A percentile compares a stretch with the other conserved stretches of the same genome.
These are phyloP conservation scores for Apotomis turbidana DNA, from an alignment of 2,888 invertebrate species.

Conservation along the genomic window DNA sequence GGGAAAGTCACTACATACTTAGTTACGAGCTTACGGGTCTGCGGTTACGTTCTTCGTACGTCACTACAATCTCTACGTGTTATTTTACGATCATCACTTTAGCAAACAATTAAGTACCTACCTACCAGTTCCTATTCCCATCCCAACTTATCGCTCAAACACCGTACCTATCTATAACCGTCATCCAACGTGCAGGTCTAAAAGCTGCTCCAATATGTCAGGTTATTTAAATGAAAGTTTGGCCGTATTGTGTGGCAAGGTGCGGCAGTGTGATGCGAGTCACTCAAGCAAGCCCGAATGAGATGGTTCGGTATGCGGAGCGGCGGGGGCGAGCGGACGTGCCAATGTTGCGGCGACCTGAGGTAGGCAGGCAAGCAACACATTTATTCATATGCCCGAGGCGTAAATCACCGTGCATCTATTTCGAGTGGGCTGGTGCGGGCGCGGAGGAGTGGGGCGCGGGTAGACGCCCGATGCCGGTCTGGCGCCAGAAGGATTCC, in stretches of 20 bases:
- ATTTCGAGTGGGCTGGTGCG: constrained; percentile 76
- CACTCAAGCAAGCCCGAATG: constrained; percentile 27
- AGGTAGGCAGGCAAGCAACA: constrained; percentile 77
- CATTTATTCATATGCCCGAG: constrained; percentile 81
- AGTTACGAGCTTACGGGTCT: no score
- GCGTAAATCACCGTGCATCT: constrained; percentile 83
- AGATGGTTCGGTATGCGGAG: constrained; percentile 66
- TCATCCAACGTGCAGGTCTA: constrained; percentile 14
- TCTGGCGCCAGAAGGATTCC: constrained; percentile 85
- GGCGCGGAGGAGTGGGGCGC: constrained; percentile 68
- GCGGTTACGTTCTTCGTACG: no score
- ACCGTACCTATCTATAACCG: not conserved
- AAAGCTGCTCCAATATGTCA: constrained; percentile 6
- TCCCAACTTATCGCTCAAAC: no score
- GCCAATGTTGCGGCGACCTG: constrained; percentile 61
- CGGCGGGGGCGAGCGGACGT: constrained; percentile 74
- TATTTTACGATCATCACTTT: no score
- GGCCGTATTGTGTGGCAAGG: constrained; percentile 41
- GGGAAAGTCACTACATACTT: no score
- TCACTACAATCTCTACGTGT: no score
- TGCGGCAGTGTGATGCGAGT: constrained; percentile 37
- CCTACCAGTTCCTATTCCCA: no score
- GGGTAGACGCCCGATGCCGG: constrained; percentile 79
- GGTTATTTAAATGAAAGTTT: constrained; percentile 40
- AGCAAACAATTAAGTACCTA: no score